Base-by-base conservation (phyloP, 1,140 invertebrate species). In the Psix sp. region DNA sequence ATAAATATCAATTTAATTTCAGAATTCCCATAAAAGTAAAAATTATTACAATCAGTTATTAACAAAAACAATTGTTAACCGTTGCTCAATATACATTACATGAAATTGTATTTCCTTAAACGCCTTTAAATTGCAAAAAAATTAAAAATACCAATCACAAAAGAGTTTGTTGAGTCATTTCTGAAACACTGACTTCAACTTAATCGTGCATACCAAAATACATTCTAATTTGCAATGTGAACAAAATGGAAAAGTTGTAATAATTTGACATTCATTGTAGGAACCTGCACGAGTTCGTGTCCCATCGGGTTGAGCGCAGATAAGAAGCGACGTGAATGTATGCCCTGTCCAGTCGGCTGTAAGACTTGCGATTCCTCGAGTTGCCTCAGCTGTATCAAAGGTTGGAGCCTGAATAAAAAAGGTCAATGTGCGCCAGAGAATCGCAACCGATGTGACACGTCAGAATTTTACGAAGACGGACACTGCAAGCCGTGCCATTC, bases 351-450 rank as follows among this genome's bases (percentile, higher is more conserved):
- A 0, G 88, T 91, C 1, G 93, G 93, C 36, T 95, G 94, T 78
- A 88, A 88, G 4, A 90, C 91, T 9, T 95, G 94, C 77, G 90
- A 90, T 31, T 90, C 88, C 3, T 87, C 87, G 20, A 89, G 89
- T 7, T 95, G 94, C 82, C 87, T 91, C 5, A 90, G 90, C 13
- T 95, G 94, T 80, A 84, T 91, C 26, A 77, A 89, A 0, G 91
- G 92, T 35, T 95, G 93, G 93, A 90, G 88, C 51, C 78, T 93
- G 5, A 94, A 91, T 78, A 91, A 91, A 67, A 93, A 93, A 70
- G 89, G 90, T 7, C 88, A 91, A 46, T 95, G 94, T 78, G 88
- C 91, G 9, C 90, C 90, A 0, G 86, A 89, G 24, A 91, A 90
- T 13, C 91, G 90, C 29, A 89, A 90, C 11, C 89, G 89, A 6